Conservation (phyloP, 2,888 invertebrate species). For the Nymphalis urticae region DNA sequence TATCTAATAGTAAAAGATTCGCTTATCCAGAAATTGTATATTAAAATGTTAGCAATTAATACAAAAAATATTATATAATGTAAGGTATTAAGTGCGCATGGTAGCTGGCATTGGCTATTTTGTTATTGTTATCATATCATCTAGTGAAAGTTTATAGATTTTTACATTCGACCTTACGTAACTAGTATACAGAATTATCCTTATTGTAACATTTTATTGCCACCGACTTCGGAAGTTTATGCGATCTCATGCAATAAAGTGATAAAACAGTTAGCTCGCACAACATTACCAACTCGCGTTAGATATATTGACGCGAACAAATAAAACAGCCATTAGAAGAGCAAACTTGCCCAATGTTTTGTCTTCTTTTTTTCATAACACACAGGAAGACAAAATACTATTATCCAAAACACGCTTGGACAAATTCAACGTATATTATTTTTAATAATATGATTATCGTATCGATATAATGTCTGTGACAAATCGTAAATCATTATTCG, state of each 20-base stretch:
- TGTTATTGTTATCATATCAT: constrained; percentile 7
- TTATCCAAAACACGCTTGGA: neutral
- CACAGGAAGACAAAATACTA: constrained; percentile 8
- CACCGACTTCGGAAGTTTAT: constrained; percentile 69
- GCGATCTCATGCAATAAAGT: constrained; percentile 78
- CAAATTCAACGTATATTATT: neutral
- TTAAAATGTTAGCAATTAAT: neutral
- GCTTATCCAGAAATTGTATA: neutral
- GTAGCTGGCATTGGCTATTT: neutral
- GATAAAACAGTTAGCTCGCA: constrained; percentile 79
- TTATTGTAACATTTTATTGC: constrained; percentile 69
- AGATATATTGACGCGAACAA: constrained; percentile 74
- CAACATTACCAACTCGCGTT: constrained; percentile 65
- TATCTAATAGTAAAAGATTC: too few species aligned
- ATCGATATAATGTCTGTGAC: constrained; percentile 11
- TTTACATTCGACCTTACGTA: constrained; percentile 40
- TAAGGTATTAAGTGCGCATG: neutral
- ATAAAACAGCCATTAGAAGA: constrained; percentile 75
- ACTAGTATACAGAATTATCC: constrained; percentile 51
- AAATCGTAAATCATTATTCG: constrained; percentile 18
- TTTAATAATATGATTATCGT: neutral
- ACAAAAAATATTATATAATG: too few species aligned
- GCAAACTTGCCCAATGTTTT: constrained; percentile 72
- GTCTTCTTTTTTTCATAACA: constrained; percentile 60
- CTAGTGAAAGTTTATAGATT: constrained; percentile 32